These are phyloP conservation scores for Alexandromys fortis DNA, from an alignment of 2,113 vertebrate species.

Conservation along the genomic window DNA sequence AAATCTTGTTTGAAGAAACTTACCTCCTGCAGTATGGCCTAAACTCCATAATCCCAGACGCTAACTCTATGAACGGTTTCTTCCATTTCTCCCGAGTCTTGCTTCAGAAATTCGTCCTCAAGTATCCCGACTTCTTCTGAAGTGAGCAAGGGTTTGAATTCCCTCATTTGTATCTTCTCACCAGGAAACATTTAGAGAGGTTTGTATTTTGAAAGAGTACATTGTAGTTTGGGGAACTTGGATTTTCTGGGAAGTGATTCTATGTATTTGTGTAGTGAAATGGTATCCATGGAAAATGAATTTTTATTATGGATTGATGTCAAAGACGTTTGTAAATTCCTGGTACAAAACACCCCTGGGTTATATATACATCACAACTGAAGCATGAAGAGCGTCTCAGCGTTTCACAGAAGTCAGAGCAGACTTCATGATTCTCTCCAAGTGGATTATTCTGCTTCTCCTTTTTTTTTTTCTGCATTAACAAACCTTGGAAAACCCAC, in stretches of 20 bases:
- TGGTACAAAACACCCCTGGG: not conserved
- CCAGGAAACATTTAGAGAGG: not conserved
- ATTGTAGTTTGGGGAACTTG: not conserved
- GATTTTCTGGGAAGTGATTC: not conserved
- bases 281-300: not conserved
- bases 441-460: constrained; percentile 12
- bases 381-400: not conserved
- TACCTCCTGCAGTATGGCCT: not conserved
- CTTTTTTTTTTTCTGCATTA: not conserved
- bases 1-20: not conserved
- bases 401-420: not conserved
- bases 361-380: constrained; percentile 4
- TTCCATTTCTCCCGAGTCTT: not conserved
- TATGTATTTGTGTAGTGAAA: not conserved
- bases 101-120: not conserved
- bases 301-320: not conserved
- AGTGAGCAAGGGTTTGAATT: not conserved
- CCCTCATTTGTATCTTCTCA: not conserved
- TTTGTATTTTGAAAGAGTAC: not conserved
- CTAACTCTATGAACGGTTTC: not conserved
- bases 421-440: not conserved
- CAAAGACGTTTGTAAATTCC: not conserved
- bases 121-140: not conserved
- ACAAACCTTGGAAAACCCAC: not conserved
- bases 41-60: not conserved